Evolutionary conservation across 2,113 vertebrate species (phyloP).

Genomic region (Centrocercus urophasianus): DNA sequence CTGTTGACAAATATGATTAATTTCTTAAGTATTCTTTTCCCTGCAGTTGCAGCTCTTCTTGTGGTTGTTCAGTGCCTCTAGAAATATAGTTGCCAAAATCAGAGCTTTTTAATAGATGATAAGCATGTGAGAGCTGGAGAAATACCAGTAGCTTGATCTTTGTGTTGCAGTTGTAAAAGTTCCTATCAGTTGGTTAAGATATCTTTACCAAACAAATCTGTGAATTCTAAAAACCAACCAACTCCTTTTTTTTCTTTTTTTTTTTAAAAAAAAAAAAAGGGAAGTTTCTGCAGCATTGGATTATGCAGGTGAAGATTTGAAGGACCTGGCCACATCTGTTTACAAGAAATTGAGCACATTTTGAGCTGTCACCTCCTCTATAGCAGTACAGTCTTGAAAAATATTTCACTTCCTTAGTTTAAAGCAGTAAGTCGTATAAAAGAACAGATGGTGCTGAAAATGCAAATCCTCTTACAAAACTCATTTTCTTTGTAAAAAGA

Average conservation of each 20-base stretch:
- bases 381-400: not conserved
- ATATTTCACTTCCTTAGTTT: not conserved
- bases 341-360: not conserved
- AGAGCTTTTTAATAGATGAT: not conserved
- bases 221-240: not conserved
- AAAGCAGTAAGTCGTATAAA: not conserved
- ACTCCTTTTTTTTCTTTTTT: not conserved
- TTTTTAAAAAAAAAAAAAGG: not conserved
- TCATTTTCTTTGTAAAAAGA: constrained; percentile 11
- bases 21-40: not conserved
- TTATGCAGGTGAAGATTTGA: not conserved
- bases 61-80: not conserved
- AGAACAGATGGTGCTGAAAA: not conserved
- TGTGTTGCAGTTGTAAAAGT: not conserved
- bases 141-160: not conserved
- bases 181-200: not conserved
- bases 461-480: constrained; percentile 30
- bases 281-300: not conserved
- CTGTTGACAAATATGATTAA: not conserved
- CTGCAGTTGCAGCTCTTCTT: not conserved
- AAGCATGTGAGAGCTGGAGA: not conserved
- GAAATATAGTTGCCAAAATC: not conserved
- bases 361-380: not conserved
- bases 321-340: not conserved
- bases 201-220: not conserved